Evolutionary conservation across 2,797 vertebrate species (phyloP).

Genomic region (Neosilurus mollespiculum): DNA sequence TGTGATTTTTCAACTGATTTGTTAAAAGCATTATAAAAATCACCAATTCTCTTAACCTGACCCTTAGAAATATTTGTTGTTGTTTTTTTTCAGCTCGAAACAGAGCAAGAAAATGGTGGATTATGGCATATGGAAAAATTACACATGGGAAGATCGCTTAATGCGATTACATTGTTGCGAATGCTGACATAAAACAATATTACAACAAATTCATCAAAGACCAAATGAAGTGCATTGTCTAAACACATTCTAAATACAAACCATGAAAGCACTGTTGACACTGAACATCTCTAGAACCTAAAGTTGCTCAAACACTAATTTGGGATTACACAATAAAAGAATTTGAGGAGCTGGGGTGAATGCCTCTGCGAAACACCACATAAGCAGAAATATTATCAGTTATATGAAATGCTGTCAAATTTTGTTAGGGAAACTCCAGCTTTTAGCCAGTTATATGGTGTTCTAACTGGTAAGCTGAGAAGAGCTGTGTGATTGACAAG

Average conservation of each 20-base stretch:
- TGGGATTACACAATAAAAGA: not conserved
- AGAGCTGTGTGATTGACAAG: slow-evolving; percentile 18
- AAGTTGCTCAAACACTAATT: not conserved
- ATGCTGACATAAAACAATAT: not conserved
- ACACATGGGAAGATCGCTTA: not conserved
- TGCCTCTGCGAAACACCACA: not conserved
- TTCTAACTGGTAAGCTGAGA: not conserved
- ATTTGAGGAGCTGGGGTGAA: not conserved
- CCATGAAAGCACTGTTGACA: not conserved
- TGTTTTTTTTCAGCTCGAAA: not conserved
- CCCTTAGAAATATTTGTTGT: not conserved
- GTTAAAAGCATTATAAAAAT: not conserved
- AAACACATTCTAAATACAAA: not conserved
- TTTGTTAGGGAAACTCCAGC: not conserved
- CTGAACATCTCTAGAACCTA: not conserved
- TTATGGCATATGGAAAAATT: not conserved
- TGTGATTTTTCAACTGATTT: not conserved
- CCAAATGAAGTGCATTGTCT: not conserved
- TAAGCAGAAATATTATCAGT: not conserved
- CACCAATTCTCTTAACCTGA: not conserved
- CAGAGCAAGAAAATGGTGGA: not conserved
- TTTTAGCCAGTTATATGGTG: not conserved
- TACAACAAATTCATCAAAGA: not conserved
- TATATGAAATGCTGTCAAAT: not conserved
- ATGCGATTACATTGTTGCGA: not conserved